These are phyloP conservation scores for Criorhina ranunculi DNA, from an alignment of 2,888 invertebrate species.

Conservation along the genomic window DNA sequence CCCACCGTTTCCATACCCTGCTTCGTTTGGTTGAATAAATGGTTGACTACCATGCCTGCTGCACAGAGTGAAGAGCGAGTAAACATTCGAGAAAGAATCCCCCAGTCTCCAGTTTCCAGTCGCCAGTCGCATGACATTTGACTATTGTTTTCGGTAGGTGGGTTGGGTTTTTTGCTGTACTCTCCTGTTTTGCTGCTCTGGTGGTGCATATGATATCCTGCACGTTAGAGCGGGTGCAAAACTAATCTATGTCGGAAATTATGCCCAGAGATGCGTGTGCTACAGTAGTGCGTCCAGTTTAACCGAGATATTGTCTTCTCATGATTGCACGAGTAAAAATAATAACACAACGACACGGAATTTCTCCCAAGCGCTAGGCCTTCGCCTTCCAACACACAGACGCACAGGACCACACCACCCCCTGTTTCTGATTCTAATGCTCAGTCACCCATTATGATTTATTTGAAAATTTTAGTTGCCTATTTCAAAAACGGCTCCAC, in stretches of 20 bases:
- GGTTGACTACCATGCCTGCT: constrained; percentile 34
- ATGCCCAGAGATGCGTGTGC: constrained; percentile 69
- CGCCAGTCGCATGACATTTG: constrained; percentile 72
- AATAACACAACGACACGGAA: constrained; percentile 75
- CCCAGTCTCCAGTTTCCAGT: constrained; percentile 60
- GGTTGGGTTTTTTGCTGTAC: constrained; percentile 58
- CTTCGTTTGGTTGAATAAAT: constrained; percentile 70
- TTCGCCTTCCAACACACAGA: constrained; percentile 33
- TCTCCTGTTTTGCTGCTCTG: constrained; percentile 49
- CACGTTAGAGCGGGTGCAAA: constrained; percentile 63
- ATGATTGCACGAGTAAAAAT: constrained; percentile 76
- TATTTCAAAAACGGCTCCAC: constrained; percentile 69
- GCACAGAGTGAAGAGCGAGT: constrained; percentile 61
- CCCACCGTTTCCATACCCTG: constrained; percentile 52
- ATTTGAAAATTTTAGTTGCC: constrained; percentile 76
- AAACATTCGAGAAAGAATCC: constrained; percentile 76
- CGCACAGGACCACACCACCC: constrained; percentile 5
- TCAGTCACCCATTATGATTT: constrained; percentile 77
- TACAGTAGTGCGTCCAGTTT: constrained; percentile 68
- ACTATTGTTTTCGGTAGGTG: constrained; percentile 70
- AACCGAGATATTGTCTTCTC: constrained; percentile 74
- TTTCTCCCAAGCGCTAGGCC: constrained; percentile 67
- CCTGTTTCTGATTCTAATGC: constrained; percentile 65
- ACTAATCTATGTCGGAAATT: constrained; percentile 78
- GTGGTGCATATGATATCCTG: constrained; percentile 65